Conservation (phyloP, 1,140 invertebrate species). For the Apis cerana region DNA sequence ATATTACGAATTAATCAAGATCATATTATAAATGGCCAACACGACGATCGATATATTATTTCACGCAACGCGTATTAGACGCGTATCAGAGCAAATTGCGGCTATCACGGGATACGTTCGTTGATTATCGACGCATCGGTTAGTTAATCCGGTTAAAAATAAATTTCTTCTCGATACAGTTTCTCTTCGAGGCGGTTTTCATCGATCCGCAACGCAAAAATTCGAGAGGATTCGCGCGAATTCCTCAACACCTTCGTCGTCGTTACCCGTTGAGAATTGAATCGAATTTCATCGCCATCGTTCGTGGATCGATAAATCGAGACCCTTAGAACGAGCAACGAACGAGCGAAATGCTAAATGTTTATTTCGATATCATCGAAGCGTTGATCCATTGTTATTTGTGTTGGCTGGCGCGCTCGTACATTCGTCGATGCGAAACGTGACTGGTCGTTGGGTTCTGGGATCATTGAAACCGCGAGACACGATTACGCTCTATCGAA, state of each 20-base stretch:
- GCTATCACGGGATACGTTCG: not conserved
- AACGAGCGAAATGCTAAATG: conserved; percentile 47
- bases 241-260: no score
- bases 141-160: conserved; percentile 35
- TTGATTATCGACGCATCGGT: conserved; percentile 6
- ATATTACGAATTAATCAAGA: no score
- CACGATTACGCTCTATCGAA: conserved; percentile 55
- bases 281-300: no score
- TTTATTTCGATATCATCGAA: conserved; percentile 67
- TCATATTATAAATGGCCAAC: no score
- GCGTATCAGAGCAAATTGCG: no score
- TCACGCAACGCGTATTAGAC: no score
- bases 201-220: no score
- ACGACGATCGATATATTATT: not conserved
- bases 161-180: not conserved
- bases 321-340: not conserved
- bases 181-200: no score
- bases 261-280: no score
- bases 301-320: no score
- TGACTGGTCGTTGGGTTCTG: conserved; percentile 61
- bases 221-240: no score
- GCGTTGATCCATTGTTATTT: conserved; percentile 68
- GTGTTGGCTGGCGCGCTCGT: conserved; percentile 57
- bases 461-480: conserved; percentile 63
- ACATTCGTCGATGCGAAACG: conserved; percentile 59